These are phyloP conservation scores for Darevskia mixta DNA, from an alignment of 2,797 vertebrate genomes.

Conservation along the genomic window DNA sequence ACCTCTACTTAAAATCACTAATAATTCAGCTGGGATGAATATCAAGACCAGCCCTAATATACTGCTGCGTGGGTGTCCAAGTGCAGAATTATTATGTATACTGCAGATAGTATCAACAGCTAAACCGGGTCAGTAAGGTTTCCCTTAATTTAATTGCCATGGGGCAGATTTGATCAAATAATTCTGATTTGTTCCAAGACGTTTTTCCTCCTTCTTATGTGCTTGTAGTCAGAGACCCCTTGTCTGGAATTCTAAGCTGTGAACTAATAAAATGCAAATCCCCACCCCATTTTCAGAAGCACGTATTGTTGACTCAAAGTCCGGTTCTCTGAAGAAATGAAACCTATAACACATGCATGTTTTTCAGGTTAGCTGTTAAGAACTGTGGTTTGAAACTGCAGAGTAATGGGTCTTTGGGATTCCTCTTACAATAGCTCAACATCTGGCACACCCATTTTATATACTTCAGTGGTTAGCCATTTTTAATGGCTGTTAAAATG, in stretches of 20 bases:
- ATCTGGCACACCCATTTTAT: conserved; percentile 8
- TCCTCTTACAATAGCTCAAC: neutral
- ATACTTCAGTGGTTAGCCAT: neutral
- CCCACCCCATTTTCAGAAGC: neutral
- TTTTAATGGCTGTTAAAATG: neutral
- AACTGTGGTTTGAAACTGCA: conserved; percentile 12
- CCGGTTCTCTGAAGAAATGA: neutral
- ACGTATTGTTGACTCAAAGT: neutral
- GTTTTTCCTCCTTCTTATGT: neutral
- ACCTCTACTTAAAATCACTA: no score
- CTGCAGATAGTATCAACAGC: no score
- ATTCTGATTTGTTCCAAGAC: neutral
- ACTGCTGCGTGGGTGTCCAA: no score
- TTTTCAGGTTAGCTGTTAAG: neutral
- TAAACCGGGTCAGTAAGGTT: no score
- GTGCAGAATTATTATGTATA: no score
- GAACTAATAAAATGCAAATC: neutral
- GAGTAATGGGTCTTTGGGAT: neutral
- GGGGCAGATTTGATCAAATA: neutral
- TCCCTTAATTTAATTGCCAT: neutral
- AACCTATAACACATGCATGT: neutral
- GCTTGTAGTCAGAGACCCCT: neutral
- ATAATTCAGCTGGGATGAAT: no score
- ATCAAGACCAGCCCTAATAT: no score
- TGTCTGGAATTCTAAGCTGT: neutral